Evolutionary conservation across 1,140 invertebrate species (phyloP), one percentile per base, ranked within the genome.

Genomic region (Lasioglossum albipes): DNA sequence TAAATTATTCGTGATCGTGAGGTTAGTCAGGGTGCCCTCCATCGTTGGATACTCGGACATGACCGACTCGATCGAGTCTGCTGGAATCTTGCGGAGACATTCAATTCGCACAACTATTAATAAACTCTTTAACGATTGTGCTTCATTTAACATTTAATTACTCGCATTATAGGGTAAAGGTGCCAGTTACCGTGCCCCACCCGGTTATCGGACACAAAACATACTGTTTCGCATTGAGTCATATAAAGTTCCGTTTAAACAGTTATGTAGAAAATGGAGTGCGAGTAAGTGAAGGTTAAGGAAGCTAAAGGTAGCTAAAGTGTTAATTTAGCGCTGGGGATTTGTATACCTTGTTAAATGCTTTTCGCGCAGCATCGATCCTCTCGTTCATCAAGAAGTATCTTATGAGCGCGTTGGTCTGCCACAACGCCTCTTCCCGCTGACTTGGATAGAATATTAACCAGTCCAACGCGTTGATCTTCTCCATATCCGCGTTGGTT

Each of bases 391-490:
- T 95, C 68, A 98, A 91, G 91, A 98, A 98, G 64, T 94, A 95
- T 78, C 97, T 95, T 86, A 98, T 97, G 82, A 99, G 95, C n/a
- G 97, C 96, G 94, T 99, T 99, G 3, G 96, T 96, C 90, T 98
- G 96, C 94, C 96, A 96, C 7, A 99, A 88, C 16, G 97, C 95
- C 92, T 98, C 97, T 61, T 95, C 93, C 62, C 96, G 92, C 91
- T 98, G 97, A 64, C 95, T 94, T 7, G 95, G 94, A 91, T 97
- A 96, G 89, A 98, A 97, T 13, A 96, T 94, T 2, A 99, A 90
- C 97, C 98, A 99, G 89, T 99, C 97, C 4, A 99, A 93, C 3
- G 97, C 96, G 69, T 96, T 95, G 69, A 98, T 97, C 93, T 97
- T 96, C 87, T 95, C 93, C 84, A 94, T 83, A 93, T 97, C 96